Evolutionary conservation across 2,113 vertebrate species (phyloP), one percentile per base, ranked within the genome.

Genomic region (Turnix velox): DNA sequence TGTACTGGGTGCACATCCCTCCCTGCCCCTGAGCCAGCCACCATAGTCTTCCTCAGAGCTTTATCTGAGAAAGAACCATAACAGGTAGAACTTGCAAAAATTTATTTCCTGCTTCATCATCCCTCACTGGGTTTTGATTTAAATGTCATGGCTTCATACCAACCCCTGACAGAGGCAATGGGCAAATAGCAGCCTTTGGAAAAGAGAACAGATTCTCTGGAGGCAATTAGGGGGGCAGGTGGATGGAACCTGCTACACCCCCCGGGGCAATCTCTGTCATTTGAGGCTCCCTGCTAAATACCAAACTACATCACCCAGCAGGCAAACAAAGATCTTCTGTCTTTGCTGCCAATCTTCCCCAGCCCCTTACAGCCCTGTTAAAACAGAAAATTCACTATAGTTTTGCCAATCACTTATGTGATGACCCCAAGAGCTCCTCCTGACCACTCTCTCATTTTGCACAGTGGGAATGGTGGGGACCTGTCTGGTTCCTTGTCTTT

Each of bases 381-480:
- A 63, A 61, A 10, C 57, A 9, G 20, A 18, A 7, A 5, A 15
- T 22, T 17, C 23, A 0, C 43, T 4, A 0, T 23, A 33, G 51
- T 49, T 79, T 28, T 45, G 67, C 71, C 45, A 39, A 42, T 45
- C 7, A 2, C 39, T 62, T 52, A 5, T 4, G 8, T 1, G 0
- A 35, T 22, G 16, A 8, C 27, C 20, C 8, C 0, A 3, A 12
- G 30, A 77, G 65, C 39, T 68, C 24, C 43, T 55, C 39, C 40
- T 4, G 3, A 18, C 27, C 7, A 1, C 30, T 33, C 39, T n/a
- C 61, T 3, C 0, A 1, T 27, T 15, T n/a, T 12, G 8, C 68
- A 14, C 2, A 0, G 43, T 2, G 12, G 23, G 4, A 9, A 1
- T 13, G 2, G 14, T 18, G 2, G 28, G 55, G 31, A 40, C 45